phyloP scores from a whole-genome alignment of 2,113 vertebrate genomes.

The Hemicordylus capensis region DNA sequence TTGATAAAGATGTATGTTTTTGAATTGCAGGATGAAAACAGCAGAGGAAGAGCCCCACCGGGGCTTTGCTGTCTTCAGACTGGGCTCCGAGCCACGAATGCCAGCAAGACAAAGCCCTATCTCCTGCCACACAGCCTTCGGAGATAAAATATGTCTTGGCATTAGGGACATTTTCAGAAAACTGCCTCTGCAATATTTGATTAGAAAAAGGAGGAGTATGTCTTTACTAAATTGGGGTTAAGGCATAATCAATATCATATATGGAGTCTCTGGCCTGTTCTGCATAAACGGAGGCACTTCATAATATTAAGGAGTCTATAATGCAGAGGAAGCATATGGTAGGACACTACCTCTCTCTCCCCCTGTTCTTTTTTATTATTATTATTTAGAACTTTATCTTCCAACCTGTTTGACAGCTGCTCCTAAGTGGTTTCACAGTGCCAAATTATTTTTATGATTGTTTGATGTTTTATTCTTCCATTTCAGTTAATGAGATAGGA shows the following conservation, averaged over 20 bases:
- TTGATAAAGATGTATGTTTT: slow-evolving; percentile 99
- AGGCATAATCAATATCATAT: slow-evolving; percentile 97
- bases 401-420: slow-evolving; percentile 89
- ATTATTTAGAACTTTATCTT: slow-evolving; percentile 93
- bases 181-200: slow-evolving; percentile 86
- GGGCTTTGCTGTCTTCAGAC: slow-evolving; percentile 82
- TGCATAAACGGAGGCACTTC: slow-evolving; percentile 87
- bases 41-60: slow-evolving; percentile 82
- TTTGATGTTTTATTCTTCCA: slow-evolving; percentile 91
- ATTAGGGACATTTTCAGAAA: slow-evolving; percentile 83
- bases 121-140: slow-evolving; percentile 78
- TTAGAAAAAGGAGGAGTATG: slow-evolving; percentile 83
- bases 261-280: slow-evolving; percentile 82
- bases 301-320: slow-evolving; percentile 90
- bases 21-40: slow-evolving; percentile 83
- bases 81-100: slow-evolving; percentile 83
- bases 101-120: slow-evolving; percentile 83
- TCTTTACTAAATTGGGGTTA: slow-evolving; percentile 91
- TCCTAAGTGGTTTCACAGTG: slow-evolving; percentile 91
- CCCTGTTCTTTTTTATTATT: slow-evolving; percentile 69
- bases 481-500: slow-evolving; percentile 97
- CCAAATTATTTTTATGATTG: slow-evolving; percentile 97
- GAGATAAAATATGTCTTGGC: slow-evolving; percentile 86
- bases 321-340: slow-evolving; percentile 83
- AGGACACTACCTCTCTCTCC: slow-evolving; percentile 74